Conservation (phyloP, 2,888 invertebrate genomes). For the Hyles lineata region DNA sequence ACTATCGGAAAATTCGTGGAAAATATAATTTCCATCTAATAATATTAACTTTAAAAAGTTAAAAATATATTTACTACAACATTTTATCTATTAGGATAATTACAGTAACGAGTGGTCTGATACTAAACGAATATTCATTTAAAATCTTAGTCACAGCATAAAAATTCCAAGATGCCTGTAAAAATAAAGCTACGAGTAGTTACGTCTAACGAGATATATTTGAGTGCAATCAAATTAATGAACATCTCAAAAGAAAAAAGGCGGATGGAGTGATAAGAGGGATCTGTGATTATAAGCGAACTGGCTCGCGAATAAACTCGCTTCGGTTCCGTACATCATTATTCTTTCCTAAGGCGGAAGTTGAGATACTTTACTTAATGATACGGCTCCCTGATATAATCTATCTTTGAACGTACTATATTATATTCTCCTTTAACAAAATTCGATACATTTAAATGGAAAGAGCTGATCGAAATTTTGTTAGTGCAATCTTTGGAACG, state of each 20-base stretch:
- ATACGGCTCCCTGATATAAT: slow-evolving; percentile 10
- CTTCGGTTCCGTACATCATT: slow-evolving; percentile 10
- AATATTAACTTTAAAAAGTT: too few species aligned
- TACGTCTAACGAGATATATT: slow-evolving; percentile 10
- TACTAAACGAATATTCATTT: too few species aligned
- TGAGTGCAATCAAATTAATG: slow-evolving; percentile 19
- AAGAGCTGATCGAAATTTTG: neutral
- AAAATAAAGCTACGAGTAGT: neutral
- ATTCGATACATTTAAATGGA: neutral
- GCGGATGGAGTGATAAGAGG: neutral
- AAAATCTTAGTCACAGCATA: too few species aligned
- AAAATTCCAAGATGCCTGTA: too few species aligned
- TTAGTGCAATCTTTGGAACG: too few species aligned
- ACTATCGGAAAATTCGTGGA: too few species aligned
- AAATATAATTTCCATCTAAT: too few species aligned
- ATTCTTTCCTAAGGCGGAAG: slow-evolving; percentile 15
- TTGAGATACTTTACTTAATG: slow-evolving; percentile 23
- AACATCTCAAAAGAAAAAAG: neutral
- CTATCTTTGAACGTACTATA: neutral
- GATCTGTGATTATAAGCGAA: slow-evolving; percentile 13
- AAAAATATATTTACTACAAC: too few species aligned
- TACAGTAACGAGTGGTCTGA: too few species aligned
- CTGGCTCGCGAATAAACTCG: slow-evolving; percentile 6
- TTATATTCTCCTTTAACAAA: slow-evolving; percentile 6
- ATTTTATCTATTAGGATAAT: too few species aligned